Base-by-base conservation (phyloP, 2,113 vertebrate species). In the Dendrocopos noguchii region DNA sequence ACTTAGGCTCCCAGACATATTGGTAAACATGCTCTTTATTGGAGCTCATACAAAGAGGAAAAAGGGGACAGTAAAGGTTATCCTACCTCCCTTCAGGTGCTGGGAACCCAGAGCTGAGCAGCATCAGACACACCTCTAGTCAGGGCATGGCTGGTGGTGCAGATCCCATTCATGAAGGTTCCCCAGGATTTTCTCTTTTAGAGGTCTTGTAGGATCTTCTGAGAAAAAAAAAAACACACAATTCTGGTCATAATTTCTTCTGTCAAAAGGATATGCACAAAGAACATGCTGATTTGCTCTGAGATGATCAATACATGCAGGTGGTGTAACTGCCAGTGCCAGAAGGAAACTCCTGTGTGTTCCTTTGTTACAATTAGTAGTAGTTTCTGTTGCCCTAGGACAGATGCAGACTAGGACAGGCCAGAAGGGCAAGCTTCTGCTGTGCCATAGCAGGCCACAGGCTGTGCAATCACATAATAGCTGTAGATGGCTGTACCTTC, bases 131-230 rank as follows among this genome's bases (percentile, higher is more conserved):
- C 2, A 44, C 47, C 12, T 57, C n/a, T 27, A 14, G 6, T 3
- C 1, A 2, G 34, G 64, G 34, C 18, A 68, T 1, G 4, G 68
- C 33, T 29, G 0, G 1, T 21, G 34, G n/a, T 65, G 18, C 46
- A 91, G 70, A 39, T 28, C 20, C 21, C 3, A 1, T 15, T 67
- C 1, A 0, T 33, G 20, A 57, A 67, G 19, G 55, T 59, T 77
- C 34, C 29, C 34, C 70, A 52, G 3, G 0, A 0, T 27, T 78
- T 73, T 64, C 14, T 21, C 61, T 25, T 80, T 84, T 7, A 61
- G 70, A 66, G 29, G 7, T 84, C 22, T 60, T 47, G 25, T 21
- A 47, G 25, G 16, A 47, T 17, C 25, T 50, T 80, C 22, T 2
- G 11, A 72, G 22, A 36, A 66, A 50, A 39, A 67, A 46, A 73